Base-by-base conservation (phyloP, 2,888 invertebrate species). In the Onthophagus sagittarius region DNA sequence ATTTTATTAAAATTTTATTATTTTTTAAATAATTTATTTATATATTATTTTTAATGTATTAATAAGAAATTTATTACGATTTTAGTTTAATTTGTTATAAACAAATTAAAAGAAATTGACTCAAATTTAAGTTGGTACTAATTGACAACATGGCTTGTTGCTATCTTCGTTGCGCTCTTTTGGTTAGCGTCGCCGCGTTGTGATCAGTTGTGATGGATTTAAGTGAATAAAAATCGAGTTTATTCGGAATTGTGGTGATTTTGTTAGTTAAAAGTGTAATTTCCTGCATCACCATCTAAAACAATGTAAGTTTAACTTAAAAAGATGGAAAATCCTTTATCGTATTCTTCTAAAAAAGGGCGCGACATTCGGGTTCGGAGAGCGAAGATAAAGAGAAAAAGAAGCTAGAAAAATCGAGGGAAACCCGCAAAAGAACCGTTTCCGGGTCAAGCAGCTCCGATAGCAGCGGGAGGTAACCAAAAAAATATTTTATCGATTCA, bases 361-460 rank as follows among this genome's bases (percentile, higher is more conserved):
- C 93, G 80, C 90, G 92, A 23, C 75, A 71, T 72, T 90, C 92
- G 72, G 92, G 92, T 75, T 89, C 92, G 32, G 91, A 91, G 77
- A 87, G 88, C 63, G 89, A 91, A 83, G 93, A 92, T 78, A 92
- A 92, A 83, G 93, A 94, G 82, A 90, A 90, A 78, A 53, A 53
- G 6, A 90, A 90, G 74, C 86, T 88, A 78, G 88, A 88, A 71
- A 88, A 90, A 80, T 86, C 85, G 2, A 85, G 86, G 67, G 89
- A 89, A 14, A 89, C 88, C 79, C 92, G 92, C 83, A 92, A 91
- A 83, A 90, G 90, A 77, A 89, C 89, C 75, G 90, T 89, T 74
- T 93, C 93, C 15, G 93, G 92, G 62, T 93, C 93, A 0, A 93
- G 94, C 75, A 93, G 93, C 81, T 94, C 94, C 83, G 93, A 93